These are phyloP conservation scores for Orientallactaga bullata DNA, from an alignment of 2,113 vertebrate genomes.

Conservation along the genomic window DNA sequence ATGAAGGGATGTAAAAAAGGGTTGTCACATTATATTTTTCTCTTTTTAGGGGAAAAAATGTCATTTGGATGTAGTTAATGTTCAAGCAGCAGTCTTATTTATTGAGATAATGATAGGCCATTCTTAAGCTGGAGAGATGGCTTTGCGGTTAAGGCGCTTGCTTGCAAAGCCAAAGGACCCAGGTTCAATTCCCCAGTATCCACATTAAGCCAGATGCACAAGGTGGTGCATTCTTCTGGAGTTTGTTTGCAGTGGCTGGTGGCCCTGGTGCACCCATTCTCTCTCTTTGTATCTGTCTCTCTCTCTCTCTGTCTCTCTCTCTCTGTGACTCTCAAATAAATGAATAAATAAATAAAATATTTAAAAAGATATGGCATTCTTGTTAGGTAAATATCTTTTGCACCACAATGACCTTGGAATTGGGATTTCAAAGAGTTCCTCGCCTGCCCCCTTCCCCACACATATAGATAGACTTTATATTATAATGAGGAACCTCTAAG, in stretches of 20 bases:
- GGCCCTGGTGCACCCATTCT: no score
- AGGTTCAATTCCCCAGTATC: no score
- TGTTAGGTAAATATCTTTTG: not conserved
- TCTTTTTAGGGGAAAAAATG: not conserved
- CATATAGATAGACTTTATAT: not conserved
- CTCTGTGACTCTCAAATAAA: no score
- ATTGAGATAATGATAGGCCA: not conserved
- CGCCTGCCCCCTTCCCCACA: fast-evolving
- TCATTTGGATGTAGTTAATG: not conserved
- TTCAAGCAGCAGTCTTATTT: not conserved
- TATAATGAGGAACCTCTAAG: not conserved
- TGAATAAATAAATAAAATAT: no score
- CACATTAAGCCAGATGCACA: no score
- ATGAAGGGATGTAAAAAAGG: not conserved
- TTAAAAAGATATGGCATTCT: not conserved
- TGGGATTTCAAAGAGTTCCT: not conserved
- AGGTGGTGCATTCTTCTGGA: no score
- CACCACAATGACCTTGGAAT: not conserved
- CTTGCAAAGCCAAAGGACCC: no score
- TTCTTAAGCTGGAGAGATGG: not conserved
- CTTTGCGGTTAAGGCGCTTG: no score
- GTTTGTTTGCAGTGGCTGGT: no score
- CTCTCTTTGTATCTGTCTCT: no score
- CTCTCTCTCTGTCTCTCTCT: no score
- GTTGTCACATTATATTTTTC: not conserved